Base-by-base conservation (phyloP, 2,113 vertebrate species). In the Athene noctua region DNA sequence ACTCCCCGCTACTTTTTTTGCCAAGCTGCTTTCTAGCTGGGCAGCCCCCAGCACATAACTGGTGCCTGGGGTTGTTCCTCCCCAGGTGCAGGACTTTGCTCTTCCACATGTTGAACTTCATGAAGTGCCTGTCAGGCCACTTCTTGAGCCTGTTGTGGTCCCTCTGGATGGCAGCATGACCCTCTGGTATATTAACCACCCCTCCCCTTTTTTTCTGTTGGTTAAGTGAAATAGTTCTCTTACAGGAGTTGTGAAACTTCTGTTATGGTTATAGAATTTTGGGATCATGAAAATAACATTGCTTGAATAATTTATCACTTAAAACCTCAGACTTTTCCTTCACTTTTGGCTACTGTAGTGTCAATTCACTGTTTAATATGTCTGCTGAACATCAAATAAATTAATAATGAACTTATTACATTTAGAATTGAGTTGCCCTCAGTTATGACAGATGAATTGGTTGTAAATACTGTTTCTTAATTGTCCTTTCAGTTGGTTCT, bases 401-500 rank as follows among this genome's bases (percentile, higher is more conserved):
- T 81, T 74, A 81, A 32, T 59, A 44, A 30, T 90, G 6, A 71
- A 21, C 59, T 81, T 81, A 14, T 74, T 77, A 49, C 13, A 30
- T 13, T 19, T 55, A 62, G 34, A 89, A 59, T 26, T 38, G 52
- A 78, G 29, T 82, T 87, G 49, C 36, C 29, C 8, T 87, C 10
- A 16, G 40, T 75, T 91, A 54, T 14, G 49, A 18, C 9, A 15
- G 22, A 19, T 52, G 6, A 38, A 21, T 62, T 80, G 17, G 5
- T 66, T 82, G 34, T 75, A 81, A 94, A 38, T 75, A 54, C 9
- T 81, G 9, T 71, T 93, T 59, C 79, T 71, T 90, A 59, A 47
- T 85, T 83, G 26, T 46, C 15, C 11, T 5, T 68, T 75, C 13
- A 51, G 57, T 55, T 66, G n/a, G 9, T 63, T 87, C 38, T 7